Conservation (phyloP, 1,140 invertebrate species). For the Drosophila quadrilineata region DNA sequence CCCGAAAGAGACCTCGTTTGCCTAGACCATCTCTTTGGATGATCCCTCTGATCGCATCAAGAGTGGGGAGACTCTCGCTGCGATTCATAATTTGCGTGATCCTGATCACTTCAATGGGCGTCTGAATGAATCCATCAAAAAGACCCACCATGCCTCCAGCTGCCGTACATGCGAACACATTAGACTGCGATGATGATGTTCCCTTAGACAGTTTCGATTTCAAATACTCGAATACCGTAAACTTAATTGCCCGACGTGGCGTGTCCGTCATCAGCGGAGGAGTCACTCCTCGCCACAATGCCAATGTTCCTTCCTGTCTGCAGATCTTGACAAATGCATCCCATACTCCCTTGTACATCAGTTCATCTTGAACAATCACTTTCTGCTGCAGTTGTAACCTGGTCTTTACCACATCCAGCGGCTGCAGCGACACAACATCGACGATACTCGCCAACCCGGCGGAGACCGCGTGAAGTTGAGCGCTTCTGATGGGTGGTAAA, state of each 20-base stretch:
- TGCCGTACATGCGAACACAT: slow-evolving; percentile 90
- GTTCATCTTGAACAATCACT: neutral
- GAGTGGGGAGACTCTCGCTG: slow-evolving; percentile 85
- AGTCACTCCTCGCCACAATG: slow-evolving; percentile 94
- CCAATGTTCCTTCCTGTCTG: slow-evolving; percentile 88
- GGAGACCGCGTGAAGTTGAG: neutral
- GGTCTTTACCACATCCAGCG: slow-evolving; percentile 50
- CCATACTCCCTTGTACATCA: slow-evolving; percentile 87
- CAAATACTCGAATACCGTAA: slow-evolving; percentile 94
- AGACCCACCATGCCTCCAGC: slow-evolving; percentile 91
- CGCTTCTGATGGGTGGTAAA: no score
- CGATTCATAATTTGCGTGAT: slow-evolving; percentile 89
- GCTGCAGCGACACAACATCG: slow-evolving; percentile 14
- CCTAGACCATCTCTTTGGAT: slow-evolving; percentile 88
- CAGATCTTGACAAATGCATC: slow-evolving; percentile 95
- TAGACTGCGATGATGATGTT: no score
- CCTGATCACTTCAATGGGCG: slow-evolving; percentile 97
- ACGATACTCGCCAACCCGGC: neutral
- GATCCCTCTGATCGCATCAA: slow-evolving; percentile 89
- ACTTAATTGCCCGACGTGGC: slow-evolving; percentile 95
- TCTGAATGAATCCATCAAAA: slow-evolving; percentile 93
- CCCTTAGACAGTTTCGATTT: slow-evolving; percentile 87
- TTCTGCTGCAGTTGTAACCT: slow-evolving; percentile 37
- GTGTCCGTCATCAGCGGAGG: slow-evolving; percentile 95
- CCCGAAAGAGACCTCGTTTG: slow-evolving; percentile 90